Conservation (phyloP, 2,888 invertebrate species). For the Lottia scabra region DNA sequence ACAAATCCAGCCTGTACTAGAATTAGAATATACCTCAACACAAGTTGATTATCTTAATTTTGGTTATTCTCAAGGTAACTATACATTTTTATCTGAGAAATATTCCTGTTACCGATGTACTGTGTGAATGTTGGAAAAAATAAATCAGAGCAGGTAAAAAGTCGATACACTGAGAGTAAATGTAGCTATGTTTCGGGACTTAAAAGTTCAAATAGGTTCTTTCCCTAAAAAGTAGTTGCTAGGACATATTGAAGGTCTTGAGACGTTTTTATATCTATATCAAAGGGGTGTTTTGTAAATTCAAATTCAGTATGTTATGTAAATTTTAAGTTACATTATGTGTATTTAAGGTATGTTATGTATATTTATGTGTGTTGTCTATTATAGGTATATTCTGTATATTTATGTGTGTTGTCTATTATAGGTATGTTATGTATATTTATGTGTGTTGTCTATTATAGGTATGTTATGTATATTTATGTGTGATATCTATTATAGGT, state of each 20-base stretch:
- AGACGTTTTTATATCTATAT: too few species aligned
- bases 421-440: too few species aligned
- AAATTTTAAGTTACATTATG: neutral
- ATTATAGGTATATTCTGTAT: neutral
- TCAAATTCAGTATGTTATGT: neutral
- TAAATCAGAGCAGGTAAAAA: too few species aligned
- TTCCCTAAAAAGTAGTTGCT: too few species aligned
- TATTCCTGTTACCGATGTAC: too few species aligned
- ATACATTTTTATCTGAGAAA: neutral
- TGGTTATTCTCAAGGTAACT: constrained; percentile 39
- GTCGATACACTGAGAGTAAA: too few species aligned
- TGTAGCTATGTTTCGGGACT: too few species aligned
- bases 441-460: neutral
- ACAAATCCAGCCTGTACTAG: constrained; percentile 36
- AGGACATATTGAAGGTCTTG: too few species aligned
- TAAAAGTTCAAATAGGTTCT: too few species aligned
- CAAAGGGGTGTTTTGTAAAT: neutral
- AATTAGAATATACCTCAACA: constrained; percentile 42
- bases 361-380: too few species aligned
- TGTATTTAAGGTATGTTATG: neutral
- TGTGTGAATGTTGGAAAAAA: too few species aligned
- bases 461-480: neutral
- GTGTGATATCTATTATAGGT: neutral
- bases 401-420: too few species aligned
- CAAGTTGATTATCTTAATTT: constrained; percentile 51